Conservation (phyloP, 2,113 vertebrate genomes). For the Mobula birostris region DNA sequence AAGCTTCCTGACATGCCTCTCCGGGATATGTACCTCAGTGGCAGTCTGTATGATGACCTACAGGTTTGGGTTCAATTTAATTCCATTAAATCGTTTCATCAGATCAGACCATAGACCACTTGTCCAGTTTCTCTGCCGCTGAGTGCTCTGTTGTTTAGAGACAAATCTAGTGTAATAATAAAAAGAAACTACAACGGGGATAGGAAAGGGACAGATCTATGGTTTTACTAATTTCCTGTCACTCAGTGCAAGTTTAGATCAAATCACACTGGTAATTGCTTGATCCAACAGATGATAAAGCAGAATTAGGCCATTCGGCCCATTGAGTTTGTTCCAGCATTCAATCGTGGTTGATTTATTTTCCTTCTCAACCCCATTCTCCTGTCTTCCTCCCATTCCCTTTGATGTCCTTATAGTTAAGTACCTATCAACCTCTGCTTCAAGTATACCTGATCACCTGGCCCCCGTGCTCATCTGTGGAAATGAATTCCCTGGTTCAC, state of each 20-base stretch:
- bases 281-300: neutral
- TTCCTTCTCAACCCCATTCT: no score
- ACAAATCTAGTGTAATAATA: neutral
- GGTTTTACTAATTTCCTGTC: neutral
- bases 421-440: no score
- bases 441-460: no score
- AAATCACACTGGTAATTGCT: neutral
- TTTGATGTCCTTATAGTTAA: no score
- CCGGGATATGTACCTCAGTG: slow-evolving; percentile 93
- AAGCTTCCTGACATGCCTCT: slow-evolving; percentile 95
- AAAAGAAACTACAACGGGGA: neutral
- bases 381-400: no score
- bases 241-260: neutral
- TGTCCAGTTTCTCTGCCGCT: neutral
- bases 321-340: no score
- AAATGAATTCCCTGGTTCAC: no score
- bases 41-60: slow-evolving; percentile 90
- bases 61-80: slow-evolving; percentile 60
- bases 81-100: neutral
- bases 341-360: no score
- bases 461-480: no score
- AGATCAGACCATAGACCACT: no score
- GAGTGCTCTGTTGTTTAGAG: neutral
- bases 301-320: no score
- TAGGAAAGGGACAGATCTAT: neutral